Evolutionary conservation across 2,113 vertebrate species (phyloP), one percentile per base, ranked within the genome.

Genomic region (Carettochelys insculpta): DNA sequence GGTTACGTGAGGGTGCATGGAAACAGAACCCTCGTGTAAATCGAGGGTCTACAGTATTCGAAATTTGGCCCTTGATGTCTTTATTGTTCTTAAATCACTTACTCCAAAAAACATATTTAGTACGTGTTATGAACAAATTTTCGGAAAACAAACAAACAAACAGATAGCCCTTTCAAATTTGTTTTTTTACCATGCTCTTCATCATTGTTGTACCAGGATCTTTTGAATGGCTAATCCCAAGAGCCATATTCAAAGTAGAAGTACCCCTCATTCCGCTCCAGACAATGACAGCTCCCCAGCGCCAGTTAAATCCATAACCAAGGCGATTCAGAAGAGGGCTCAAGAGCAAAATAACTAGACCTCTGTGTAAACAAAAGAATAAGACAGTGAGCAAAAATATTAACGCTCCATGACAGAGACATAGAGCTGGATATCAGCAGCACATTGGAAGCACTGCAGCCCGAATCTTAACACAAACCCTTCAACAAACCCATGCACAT

Each of bases 261-360:
- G 20, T 92, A 8, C 97, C 98, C 87, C 96, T 96, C 87, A 95
- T 97, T 88, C 97, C 96, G 83, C 96, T 97, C 92, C 95, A 98
- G 45, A 96, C 91, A 89, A 95, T 93, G 51, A 97, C 88, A 81
- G 96, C 94, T 2, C 96, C 95, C 95, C 95, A 97, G 43, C 96
- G 95, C 96, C 97, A 97, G 83, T 77, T 97, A 93, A 97, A 97
- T 77, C 95, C 96, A 80, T 96, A 94, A 31, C 95, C 96, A 48
- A 97, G 76, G 41, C 93, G 95, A 88, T 85, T 92, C 83, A 97
- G 83, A 54, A 97, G 19, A 80, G 97, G 97, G 45, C 93, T 97
- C 91, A 97, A 45, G 14, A 88, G 4, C 8, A 98, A 82, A 77
- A 97, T 77, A 76, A 97, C 86, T 84, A 97, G 53, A 85, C 95